These are phyloP conservation scores for Thumatha senex DNA, from an alignment of 2,888 invertebrate species.

Conservation along the genomic window DNA sequence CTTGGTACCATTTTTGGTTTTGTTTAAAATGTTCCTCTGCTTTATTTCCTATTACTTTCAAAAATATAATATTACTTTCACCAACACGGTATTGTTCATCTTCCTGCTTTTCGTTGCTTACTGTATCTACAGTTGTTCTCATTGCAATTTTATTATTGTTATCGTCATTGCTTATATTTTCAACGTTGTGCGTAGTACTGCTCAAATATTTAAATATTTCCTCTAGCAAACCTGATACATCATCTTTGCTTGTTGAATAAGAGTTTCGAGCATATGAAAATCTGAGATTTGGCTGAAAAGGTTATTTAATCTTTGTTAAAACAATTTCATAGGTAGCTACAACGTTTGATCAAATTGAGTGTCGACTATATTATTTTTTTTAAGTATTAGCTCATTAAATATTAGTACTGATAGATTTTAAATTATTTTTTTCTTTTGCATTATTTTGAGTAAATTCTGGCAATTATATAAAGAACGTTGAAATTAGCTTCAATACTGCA, in stretches of 20 bases:
- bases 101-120: neutral
- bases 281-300: neutral
- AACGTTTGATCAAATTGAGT: neutral
- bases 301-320: neutral
- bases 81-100: neutral
- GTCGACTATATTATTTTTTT: too few species aligned
- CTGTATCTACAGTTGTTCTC: neutral
- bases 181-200: neutral
- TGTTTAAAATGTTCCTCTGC: neutral
- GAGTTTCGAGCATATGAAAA: neutral
- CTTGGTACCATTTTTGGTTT: neutral
- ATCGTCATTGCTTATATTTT: neutral
- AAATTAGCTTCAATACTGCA: slow-evolving; percentile 1
- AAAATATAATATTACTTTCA: neutral
- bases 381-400: too few species aligned
- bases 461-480: too few species aligned
- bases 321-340: neutral
- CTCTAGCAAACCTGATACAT: neutral
- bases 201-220: neutral
- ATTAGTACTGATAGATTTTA: too few species aligned
- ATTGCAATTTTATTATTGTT: neutral
- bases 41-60: neutral
- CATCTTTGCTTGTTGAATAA: neutral
- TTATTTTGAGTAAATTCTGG: too few species aligned
- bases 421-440: too few species aligned